A percentile compares a stretch with the other conserved stretches of the same genome.
Conservation (phyloP, 2,113 vertebrate species). For the Lagopus muta region DNA sequence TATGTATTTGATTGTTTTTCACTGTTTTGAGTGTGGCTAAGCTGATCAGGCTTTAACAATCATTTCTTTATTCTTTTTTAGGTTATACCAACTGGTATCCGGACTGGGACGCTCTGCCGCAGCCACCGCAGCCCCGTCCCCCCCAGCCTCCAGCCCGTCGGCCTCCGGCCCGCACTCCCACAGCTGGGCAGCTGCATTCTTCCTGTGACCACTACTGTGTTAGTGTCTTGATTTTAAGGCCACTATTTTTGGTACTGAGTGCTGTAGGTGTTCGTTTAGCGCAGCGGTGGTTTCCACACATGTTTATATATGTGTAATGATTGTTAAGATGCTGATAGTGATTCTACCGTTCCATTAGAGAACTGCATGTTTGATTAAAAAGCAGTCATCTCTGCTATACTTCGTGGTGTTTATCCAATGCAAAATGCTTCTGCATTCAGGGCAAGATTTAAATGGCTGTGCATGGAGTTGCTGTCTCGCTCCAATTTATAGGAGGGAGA, state of each 20-base stretch:
- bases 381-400: neutral
- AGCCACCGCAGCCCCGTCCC: neutral
- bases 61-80: conserved; percentile 35
- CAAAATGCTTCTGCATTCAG: neutral
- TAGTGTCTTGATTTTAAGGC: conserved; percentile 61
- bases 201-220: conserved; percentile 23
- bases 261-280: conserved; percentile 36
- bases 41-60: neutral
- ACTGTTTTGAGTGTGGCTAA: neutral
- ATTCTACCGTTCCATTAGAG: neutral
- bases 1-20: conserved; percentile 64
- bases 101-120: conserved; percentile 49
- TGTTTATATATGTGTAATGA: conserved; percentile 73
- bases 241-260: conserved; percentile 50
- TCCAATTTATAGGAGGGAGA: too few relatives aligned
- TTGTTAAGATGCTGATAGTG: neutral
- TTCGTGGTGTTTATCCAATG: neutral
- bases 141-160: neutral
- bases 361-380: neutral
- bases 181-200: neutral
- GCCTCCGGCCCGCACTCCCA: neutral
- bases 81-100: conserved; percentile 69
- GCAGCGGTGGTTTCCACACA: conserved; percentile 59
- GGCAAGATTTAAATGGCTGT: neutral
- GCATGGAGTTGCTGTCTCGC: neutral